Evolutionary conservation across 1,140 invertebrate genomes (phyloP), one percentile per base, ranked within the genome.

Genomic region (Lasaia peninsularis): DNA sequence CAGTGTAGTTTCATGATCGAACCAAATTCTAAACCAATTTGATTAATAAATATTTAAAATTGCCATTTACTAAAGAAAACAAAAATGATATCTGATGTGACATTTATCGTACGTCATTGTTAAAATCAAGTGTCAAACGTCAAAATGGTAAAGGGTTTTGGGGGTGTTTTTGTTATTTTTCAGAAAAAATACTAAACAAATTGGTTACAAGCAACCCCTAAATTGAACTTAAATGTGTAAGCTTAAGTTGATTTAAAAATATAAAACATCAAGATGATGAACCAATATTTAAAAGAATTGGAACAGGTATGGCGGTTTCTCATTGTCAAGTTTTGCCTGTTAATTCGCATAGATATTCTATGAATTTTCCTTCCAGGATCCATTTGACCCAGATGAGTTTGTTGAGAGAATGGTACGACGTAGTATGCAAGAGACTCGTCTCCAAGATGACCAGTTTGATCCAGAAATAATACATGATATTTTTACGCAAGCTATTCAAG

Each of bases 381-480:
- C 97, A 0, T 99, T 99, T 89, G 96, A 99, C 91, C 94, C 97
- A 18, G 96, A 97, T 86, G 98, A 99, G 75, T 99, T 99, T 92
- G 97, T 99, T 0, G 98, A 99, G 88, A 91, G 97, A 58, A 90
- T 99, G 65, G 98, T 98, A 58, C 98, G 98, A 94, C 92, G 97
- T 75, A 96, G 97, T 33, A 95, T 97, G 67, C 94, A 94, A 63
- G 96, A 96, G 74, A 93, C 92, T 31, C 92, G 91, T 14, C 89
- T 92, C 54, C 90, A 93, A 58, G 90, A 91, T 54, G 91, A 95
- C 53, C 94, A 89, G 54, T 95, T 96, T 73, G 94, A 96, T 83
- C 94, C 96, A 0, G 91, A 93, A 73, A 92, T 92, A 67, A 93
- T 99, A 52, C 95, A 98, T 75, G 95, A 96, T 69, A 96, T 97